phyloP scores from a whole-genome alignment of 2,888 invertebrate genomes.

The Drosophila prolongata region DNA sequence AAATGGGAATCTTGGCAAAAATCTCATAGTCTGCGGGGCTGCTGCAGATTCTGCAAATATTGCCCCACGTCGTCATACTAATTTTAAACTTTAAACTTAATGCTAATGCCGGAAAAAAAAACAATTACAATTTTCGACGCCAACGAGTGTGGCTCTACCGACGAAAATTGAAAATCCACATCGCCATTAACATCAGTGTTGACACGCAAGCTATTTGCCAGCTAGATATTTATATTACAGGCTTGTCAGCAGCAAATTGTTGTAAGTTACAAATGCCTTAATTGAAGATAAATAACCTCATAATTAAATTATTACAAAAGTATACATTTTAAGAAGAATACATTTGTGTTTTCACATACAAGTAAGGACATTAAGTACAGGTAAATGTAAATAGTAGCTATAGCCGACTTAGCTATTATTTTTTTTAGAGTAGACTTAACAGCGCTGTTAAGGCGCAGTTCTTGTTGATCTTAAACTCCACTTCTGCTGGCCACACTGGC shows the following conservation, averaged over 20 bases:
- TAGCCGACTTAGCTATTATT: too few relatives aligned
- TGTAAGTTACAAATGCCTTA: too few relatives aligned
- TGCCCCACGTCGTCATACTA: constrained; percentile 77
- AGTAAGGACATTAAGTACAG: too few relatives aligned
- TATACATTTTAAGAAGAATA: too few relatives aligned
- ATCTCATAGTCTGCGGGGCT: constrained; percentile 83
- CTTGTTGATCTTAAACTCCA: background rate
- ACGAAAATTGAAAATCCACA: background rate
- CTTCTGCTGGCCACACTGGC: constrained; percentile 26
- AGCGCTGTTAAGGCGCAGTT: background rate
- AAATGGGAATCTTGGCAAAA: constrained; percentile 83
- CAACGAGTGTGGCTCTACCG: constrained; percentile 6
- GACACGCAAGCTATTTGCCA: background rate
- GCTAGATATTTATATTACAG: too few relatives aligned
- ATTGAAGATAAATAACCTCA: too few relatives aligned
- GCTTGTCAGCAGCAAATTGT: too few relatives aligned
- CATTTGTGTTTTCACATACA: too few relatives aligned
- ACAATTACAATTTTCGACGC: constrained; percentile 12
- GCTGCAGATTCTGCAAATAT: constrained; percentile 84
- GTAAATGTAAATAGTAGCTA: background rate
- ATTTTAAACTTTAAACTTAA: constrained; percentile 14
- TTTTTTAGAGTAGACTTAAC: background rate
- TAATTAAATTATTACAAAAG: too few relatives aligned
- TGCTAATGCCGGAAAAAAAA: constrained; percentile 15
- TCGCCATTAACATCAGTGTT: background rate